Percentiles rank a stretch among this genome's conserved stretches.
Conservation (phyloP, 2,797 vertebrate species). For the Alauda arvensis region DNA sequence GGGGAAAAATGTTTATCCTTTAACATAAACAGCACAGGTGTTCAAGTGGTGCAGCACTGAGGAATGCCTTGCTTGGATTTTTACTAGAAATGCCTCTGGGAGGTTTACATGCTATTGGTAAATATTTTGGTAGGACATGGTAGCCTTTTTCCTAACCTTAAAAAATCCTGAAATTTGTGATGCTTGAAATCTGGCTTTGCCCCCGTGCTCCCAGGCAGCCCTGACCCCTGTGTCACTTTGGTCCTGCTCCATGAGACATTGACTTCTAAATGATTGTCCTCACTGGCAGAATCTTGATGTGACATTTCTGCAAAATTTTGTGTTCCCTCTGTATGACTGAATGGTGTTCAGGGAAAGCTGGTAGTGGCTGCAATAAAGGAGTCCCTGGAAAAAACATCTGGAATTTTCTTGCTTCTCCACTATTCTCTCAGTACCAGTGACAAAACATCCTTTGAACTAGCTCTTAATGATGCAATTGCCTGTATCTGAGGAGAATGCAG, state of each 20-base stretch:
- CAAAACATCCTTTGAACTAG: neutral
- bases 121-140: neutral
- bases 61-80: neutral
- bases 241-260: neutral
- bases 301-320: neutral
- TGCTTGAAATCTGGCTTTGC: neutral
- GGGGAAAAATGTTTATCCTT: neutral
- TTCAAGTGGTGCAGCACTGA: neutral
- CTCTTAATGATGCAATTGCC: neutral
- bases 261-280: neutral
- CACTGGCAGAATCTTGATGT: neutral
- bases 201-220: neutral
- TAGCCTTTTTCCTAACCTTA: neutral
- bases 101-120: neutral
- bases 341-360: neutral
- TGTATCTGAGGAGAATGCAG: neutral
- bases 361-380: neutral
- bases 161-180: neutral
- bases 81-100: neutral
- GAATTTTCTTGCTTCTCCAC: neutral
- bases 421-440: neutral
- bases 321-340: neutral
- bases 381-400: neutral
- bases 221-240: fast-evolving
- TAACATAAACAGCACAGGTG: neutral